Percentiles rank a stretch among this genome's conserved stretches.
Evolutionary conservation across 2,113 vertebrate species (phyloP).

Genomic region (Xenopus borealis): DNA sequence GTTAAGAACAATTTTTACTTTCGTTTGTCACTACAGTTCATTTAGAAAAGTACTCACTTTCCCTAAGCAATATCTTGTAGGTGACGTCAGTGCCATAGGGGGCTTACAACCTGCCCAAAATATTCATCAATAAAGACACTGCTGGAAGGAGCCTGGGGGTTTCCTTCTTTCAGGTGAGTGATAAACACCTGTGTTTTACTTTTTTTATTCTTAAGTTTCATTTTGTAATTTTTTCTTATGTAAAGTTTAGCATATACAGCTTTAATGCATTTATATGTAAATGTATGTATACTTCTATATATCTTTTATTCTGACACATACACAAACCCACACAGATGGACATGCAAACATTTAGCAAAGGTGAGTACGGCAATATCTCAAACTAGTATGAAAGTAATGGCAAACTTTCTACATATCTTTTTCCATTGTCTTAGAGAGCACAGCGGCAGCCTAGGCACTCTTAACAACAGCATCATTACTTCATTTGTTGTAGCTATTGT

Average conservation of each 20-base stretch:
- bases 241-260: neutral
- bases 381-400: neutral
- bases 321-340: no score
- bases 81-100: neutral
- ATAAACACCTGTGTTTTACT: neutral
- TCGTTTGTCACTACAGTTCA: neutral
- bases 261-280: no score
- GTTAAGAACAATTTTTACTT: neutral
- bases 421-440: neutral
- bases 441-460: no score
- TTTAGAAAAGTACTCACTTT: neutral
- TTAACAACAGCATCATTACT: no score
- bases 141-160: neutral
- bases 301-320: no score
- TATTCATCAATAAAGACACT: neutral
- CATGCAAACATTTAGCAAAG: no score
- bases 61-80: neutral
- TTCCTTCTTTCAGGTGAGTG: conserved; percentile 26
- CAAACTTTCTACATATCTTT: neutral
- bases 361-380: no score
- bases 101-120: neutral
- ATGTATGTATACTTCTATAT: no score
- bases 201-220: neutral
- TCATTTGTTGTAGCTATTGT: neutral
- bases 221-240: neutral